phyloP scores from a whole-genome alignment of 2,888 invertebrate species.

The Zele albiditarsus region DNA sequence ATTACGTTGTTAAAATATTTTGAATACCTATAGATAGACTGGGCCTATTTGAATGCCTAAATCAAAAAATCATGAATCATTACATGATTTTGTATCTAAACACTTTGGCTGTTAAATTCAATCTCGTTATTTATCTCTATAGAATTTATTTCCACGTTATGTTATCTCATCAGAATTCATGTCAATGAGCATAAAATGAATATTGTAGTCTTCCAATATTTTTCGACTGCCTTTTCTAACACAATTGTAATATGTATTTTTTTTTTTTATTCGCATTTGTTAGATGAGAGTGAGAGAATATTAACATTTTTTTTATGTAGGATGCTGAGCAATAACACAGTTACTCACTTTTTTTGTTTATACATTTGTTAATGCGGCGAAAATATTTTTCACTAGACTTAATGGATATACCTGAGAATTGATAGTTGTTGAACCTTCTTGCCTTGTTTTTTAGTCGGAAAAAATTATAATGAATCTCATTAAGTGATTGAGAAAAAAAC shows the following conservation, averaged over 20 bases:
- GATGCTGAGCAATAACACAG: neutral
- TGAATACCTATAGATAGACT: neutral
- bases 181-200: neutral
- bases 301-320: neutral
- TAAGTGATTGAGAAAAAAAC: neutral
- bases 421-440: neutral
- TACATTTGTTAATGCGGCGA: neutral
- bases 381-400: constrained; percentile 15
- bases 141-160: constrained; percentile 26
- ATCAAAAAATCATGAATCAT: constrained; percentile 3
- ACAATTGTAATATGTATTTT: neutral
- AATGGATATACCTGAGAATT: constrained; percentile 1
- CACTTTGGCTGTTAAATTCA: constrained; percentile 24
- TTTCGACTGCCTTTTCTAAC: constrained; percentile 9
- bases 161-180: neutral
- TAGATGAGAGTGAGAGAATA: neutral
- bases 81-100: constrained; percentile 4
- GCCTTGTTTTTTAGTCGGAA: neutral
- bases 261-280: neutral
- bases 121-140: constrained; percentile 17
- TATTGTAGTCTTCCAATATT: constrained; percentile 15
- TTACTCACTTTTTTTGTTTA: neutral
- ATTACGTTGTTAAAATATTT: neutral
- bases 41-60: constrained; percentile 4
- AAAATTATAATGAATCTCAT: constrained; percentile 21